These are phyloP conservation scores for Pheosia tremula DNA, from an alignment of 2,888 invertebrate genomes.

Conservation along the genomic window DNA sequence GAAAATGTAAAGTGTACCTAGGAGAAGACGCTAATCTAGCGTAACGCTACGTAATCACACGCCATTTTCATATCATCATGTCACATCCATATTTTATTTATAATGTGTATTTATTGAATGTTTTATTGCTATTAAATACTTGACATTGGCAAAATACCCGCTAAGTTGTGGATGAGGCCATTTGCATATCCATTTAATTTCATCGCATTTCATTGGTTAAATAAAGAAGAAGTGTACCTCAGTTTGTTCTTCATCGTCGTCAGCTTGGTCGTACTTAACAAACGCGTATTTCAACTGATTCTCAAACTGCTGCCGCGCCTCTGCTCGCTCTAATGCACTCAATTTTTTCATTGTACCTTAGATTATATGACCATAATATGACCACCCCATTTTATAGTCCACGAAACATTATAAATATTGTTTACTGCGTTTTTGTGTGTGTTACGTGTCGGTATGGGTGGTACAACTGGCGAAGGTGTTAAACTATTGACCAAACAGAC, in stretches of 20 bases:
- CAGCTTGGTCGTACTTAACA: slow-evolving; percentile 64
- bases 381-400: background rate
- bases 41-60: too few relatives aligned
- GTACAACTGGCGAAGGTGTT: slow-evolving; percentile 58
- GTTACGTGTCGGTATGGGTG: slow-evolving; percentile 33
- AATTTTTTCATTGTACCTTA: slow-evolving; percentile 36
- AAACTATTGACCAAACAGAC: slow-evolving; percentile 77
- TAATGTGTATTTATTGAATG: too few relatives aligned
- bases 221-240: slow-evolving; percentile 56
- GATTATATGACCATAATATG: too few relatives aligned
- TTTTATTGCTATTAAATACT: too few relatives aligned
- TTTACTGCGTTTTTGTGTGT: background rate
- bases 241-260: slow-evolving; percentile 69
- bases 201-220: too few relatives aligned
- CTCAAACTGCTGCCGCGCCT: slow-evolving; percentile 74
- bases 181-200: too few relatives aligned
- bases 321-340: slow-evolving; percentile 61
- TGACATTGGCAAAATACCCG: too few relatives aligned
- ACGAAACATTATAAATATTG: background rate
- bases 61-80: too few relatives aligned
- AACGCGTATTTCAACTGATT: slow-evolving; percentile 74
- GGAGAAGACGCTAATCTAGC: too few relatives aligned
- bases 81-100: too few relatives aligned
- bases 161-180: too few relatives aligned
- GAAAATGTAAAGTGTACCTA: slow-evolving; percentile 51